A percentile compares a stretch with the other conserved stretches of the same genome.
Evolutionary conservation across 2,113 vertebrate genomes (phyloP).

Genomic region (Hippocampus comes): DNA sequence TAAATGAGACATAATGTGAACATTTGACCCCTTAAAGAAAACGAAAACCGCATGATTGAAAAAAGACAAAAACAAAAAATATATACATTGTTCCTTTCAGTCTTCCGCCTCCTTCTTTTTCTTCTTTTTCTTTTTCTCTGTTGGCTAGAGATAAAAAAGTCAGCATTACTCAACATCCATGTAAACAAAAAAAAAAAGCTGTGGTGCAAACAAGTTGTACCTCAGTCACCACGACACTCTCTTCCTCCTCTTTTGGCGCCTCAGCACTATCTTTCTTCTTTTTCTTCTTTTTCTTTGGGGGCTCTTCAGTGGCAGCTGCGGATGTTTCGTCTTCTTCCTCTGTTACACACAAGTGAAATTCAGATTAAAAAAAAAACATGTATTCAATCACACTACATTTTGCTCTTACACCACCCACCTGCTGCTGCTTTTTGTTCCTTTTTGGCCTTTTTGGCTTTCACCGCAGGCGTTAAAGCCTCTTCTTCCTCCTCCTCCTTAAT

Average conservation of each 20-base stretch:
- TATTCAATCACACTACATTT: background rate
- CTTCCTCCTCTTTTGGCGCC: slow-evolving; percentile 49
- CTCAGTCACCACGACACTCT: slow-evolving; percentile 39
- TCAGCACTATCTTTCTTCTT: slow-evolving; percentile 82
- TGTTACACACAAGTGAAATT: background rate
- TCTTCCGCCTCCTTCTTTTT: slow-evolving; percentile 57
- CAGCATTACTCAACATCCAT: background rate
- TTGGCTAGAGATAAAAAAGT: slow-evolving; percentile 57
- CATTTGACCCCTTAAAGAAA: background rate
- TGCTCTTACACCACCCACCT: slow-evolving; percentile 26
- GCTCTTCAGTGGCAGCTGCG: slow-evolving; percentile 54
- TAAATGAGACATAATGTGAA: background rate
- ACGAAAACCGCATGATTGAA: background rate
- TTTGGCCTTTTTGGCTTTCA: slow-evolving; percentile 81
- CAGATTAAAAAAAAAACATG: background rate
- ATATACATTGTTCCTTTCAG: slow-evolving; percentile 38
- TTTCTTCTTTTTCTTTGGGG: slow-evolving; percentile 84
- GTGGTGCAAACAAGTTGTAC: slow-evolving; percentile 19
- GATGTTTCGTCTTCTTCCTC: slow-evolving; percentile 41
- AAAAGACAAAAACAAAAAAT: slow-evolving; percentile 32
- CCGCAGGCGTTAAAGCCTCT: slow-evolving; percentile 35
- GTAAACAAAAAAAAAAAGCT: background rate
- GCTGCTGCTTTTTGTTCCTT: slow-evolving; percentile 72
- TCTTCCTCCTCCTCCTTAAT: slow-evolving; percentile 75
- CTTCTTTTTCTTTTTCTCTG: slow-evolving; percentile 80